Base-by-base conservation (phyloP, 2,797 vertebrate species). In the Petrocephalus sullivani region DNA sequence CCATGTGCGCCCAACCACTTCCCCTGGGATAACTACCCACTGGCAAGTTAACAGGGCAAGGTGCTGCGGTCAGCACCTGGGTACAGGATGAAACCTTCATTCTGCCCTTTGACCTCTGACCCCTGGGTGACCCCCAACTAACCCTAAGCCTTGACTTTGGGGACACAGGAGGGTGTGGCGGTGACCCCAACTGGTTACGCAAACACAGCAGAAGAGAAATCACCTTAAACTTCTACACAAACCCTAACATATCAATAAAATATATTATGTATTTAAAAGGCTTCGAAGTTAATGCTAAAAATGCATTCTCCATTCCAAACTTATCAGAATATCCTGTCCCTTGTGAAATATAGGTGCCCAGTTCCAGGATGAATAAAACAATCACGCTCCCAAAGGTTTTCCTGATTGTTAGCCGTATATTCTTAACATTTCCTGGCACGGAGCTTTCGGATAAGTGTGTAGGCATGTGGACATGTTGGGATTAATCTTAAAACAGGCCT, bases 41-140 rank as follows among this genome's bases (percentile, higher is more conserved):
- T n/a, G 37, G 67, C 4, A 6, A 78, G 37, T 8, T 46, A 1
- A 46, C 71, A 19, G 16, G 67, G 16, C 19, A 46, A 19, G 71
- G 14, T 19, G 19, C 37, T 8, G 71, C 1, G 2, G 7, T n/a
- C 71, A 46, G 33, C 46, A 23, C 81, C 46, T 83, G 81, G 8
- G 81, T n/a, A 46, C 71, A n/a, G 33, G 41, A 41, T n/a, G 19
- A 6, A 7, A 7, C 33, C 37, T 10, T n/a, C 5, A 82, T 21
- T 21, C 1, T 8, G 41, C n/a, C 90, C 93, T 92, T 88, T 93
- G 89, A 94, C 91, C 93, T 90, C 0, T 87, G 89, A 91, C 88
- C 89, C 81, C 57, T 37, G 57, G 19, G 16, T 91, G 93, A 94
- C 91, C 92, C 9, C 14, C 87, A 49, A 49, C 81, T n/a, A 78